Conservation (phyloP, 2,888 invertebrate genomes). For the Taenaris catops region DNA sequence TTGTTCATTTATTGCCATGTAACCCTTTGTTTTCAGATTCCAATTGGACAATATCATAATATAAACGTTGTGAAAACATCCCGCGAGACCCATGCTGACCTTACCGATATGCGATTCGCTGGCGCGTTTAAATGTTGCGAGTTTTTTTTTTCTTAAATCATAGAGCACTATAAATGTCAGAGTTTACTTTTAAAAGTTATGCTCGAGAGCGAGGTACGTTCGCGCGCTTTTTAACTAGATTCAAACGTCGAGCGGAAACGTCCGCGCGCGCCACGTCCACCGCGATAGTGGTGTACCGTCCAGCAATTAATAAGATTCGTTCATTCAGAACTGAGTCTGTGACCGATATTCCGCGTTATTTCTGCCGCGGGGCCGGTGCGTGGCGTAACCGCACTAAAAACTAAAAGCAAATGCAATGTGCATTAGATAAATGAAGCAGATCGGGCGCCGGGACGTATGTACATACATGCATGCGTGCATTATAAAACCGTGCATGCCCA, state of each 20-base stretch:
- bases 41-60: too few relatives aligned
- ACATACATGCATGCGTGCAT: constrained; percentile 7
- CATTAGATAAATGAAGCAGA: constrained; percentile 66
- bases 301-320: constrained; percentile 67
- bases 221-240: constrained; percentile 52
- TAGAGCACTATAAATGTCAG: constrained; percentile 5
- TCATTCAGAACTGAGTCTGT: constrained; percentile 59
- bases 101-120: constrained; percentile 37
- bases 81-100: constrained; percentile 45
- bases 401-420: constrained; percentile 71
- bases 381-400: constrained; percentile 72
- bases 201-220: constrained; percentile 33
- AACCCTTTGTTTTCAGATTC: too few relatives aligned
- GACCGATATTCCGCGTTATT: constrained; percentile 79
- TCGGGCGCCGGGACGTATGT: constrained; percentile 39
- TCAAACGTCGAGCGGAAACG: constrained; percentile 49
- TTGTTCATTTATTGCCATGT: too few relatives aligned
- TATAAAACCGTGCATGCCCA: constrained; percentile 13
- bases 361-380: constrained; percentile 59
- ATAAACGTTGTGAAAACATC: constrained; percentile 38
- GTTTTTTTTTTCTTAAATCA: constrained; percentile 17
- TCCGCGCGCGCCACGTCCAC: constrained; percentile 63
- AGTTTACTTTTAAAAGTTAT: constrained; percentile 21
- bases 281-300: constrained; percentile 49
- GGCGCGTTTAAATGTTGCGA: constrained; percentile 16